Percentiles rank a stretch among this genome's conserved stretches.
Evolutionary conservation across 2,797 vertebrate species (phyloP).

Genomic region (Leontocebus nigricollis): DNA sequence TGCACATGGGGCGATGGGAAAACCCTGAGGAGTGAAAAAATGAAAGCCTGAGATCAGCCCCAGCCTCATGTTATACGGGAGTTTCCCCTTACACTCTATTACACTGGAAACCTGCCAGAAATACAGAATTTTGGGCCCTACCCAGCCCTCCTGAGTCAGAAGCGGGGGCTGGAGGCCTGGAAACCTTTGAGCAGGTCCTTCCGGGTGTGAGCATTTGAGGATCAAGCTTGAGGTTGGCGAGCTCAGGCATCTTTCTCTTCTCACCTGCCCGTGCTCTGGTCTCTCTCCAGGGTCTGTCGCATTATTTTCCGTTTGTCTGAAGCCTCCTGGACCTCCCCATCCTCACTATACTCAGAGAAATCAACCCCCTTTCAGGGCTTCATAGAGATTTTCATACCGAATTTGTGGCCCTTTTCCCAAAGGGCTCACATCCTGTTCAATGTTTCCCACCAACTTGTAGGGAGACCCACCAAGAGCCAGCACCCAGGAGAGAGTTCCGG

Average conservation of each 20-base stretch:
- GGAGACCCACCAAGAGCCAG: too few relatives aligned
- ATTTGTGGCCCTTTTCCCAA: background rate
- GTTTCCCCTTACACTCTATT: background rate
- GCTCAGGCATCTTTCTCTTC: background rate
- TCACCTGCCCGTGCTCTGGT: background rate
- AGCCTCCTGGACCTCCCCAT: background rate
- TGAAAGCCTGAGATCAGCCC: background rate
- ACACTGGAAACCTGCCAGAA: background rate
- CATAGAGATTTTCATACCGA: background rate
- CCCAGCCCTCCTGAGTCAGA: background rate
- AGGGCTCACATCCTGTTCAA: background rate
- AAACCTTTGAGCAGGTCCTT: background rate
- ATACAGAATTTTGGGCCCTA: background rate
- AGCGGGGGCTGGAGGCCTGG: background rate
- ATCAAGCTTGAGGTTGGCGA: too few relatives aligned
- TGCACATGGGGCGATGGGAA: background rate
- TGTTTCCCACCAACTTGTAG: background rate
- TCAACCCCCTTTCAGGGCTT: background rate
- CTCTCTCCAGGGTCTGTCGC: background rate
- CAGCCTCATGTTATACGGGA: rapidly evolving
- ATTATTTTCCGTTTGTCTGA: background rate
- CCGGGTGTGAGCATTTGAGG: background rate
- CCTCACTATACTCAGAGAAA: background rate
- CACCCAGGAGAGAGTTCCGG: too few relatives aligned
- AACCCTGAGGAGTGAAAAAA: background rate